Evolutionary conservation across 2,797 vertebrate species (phyloP).

Genomic region (Sternarchorhynchus goeldii): DNA sequence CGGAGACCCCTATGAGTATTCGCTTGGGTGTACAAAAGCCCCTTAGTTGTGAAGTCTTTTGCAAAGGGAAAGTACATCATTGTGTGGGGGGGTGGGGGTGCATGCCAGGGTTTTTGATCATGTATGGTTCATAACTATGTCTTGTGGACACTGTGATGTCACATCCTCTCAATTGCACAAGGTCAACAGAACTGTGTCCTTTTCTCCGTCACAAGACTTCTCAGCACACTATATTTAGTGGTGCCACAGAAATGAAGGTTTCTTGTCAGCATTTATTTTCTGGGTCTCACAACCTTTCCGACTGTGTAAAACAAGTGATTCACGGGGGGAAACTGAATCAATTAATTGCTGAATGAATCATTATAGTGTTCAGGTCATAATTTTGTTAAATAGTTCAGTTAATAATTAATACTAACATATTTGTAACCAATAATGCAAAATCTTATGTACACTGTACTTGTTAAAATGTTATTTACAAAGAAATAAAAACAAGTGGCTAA

Average conservation of each 20-base stretch:
- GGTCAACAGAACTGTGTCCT: neutral
- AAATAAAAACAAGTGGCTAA: too few species aligned
- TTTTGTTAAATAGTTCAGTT: too few species aligned
- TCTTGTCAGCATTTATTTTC: neutral
- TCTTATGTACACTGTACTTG: too few species aligned
- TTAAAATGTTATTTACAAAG: too few species aligned
- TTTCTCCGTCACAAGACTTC: neutral
- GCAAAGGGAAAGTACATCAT: constrained; percentile 25
- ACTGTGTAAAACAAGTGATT: too few species aligned
- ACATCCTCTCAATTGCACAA: neutral
- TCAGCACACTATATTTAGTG: neutral
- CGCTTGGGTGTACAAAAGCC: neutral
- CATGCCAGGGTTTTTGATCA: neutral
- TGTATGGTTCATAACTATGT: neutral
- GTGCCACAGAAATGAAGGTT: neutral
- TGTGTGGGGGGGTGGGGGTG: neutral
- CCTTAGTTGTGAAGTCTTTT: constrained; percentile 11
- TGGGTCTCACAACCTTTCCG: neutral
- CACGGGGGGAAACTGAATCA: too few species aligned
- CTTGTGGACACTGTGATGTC: neutral
- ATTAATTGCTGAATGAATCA: too few species aligned
- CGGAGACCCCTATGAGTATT: neutral
- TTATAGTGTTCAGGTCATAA: too few species aligned
- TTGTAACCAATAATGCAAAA: too few species aligned
- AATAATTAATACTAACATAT: too few species aligned